These are phyloP conservation scores for Epinephelus fuscoguttatus DNA, from an alignment of 2,113 vertebrate species.

Conservation along the genomic window DNA sequence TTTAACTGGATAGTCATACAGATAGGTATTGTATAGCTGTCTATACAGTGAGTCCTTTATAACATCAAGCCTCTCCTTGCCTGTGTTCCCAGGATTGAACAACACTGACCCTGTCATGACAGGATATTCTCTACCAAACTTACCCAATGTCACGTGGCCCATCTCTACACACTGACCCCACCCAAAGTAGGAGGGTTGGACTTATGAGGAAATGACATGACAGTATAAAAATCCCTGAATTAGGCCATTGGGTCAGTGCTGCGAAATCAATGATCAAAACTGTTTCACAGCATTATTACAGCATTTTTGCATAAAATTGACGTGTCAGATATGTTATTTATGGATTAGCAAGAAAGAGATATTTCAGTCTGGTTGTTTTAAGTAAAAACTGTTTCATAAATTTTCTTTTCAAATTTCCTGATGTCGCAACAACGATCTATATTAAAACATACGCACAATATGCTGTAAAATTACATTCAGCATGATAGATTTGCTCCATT, in stretches of 20 bases:
- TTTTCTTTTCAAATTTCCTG: not conserved
- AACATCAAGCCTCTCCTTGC: not conserved
- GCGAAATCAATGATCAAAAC: not conserved
- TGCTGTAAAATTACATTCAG: not conserved
- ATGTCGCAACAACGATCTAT: not conserved
- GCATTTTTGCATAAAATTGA: not conserved
- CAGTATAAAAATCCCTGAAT: conserved; percentile 15
- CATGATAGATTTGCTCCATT: not conserved
- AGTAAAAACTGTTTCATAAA: not conserved
- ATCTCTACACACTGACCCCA: conserved; percentile 58
- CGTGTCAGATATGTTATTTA: not conserved
- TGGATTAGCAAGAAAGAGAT: not conserved
- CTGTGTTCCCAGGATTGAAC: conserved; percentile 7
- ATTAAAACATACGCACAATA: too few species aligned
- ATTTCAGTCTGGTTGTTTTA: not conserved
- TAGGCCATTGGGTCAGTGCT: conserved; percentile 22
- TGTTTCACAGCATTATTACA: not conserved
- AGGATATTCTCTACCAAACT: conserved; percentile 8
- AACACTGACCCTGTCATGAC: not conserved
- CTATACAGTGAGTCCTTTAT: conserved; percentile 8
- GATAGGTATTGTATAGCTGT: conserved; percentile 12
- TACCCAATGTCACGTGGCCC: conserved; percentile 24
- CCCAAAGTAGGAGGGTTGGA: conserved; percentile 55
- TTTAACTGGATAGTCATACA: conserved; percentile 25
- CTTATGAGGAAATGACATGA: conserved; percentile 28